Evolutionary conservation across 2,113 vertebrate species (phyloP).

Genomic region (Arenaria interpres): DNA sequence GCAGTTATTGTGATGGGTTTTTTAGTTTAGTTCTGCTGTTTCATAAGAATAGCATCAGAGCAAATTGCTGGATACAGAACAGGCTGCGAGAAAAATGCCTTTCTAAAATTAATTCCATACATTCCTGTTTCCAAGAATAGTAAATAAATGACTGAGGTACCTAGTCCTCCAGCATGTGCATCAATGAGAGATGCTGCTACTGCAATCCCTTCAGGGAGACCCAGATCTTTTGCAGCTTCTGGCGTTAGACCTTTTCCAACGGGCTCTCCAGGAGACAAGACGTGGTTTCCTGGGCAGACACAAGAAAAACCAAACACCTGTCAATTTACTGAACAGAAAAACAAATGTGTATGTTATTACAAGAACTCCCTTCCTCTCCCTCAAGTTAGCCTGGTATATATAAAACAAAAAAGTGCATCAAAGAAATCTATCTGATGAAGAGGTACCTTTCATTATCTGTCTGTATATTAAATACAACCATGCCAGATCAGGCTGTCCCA

Average conservation of each 20-base stretch:
- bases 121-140: background rate
- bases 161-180: slow-evolving; percentile 95
- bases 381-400: background rate
- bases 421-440: slow-evolving; percentile 4
- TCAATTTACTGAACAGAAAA: slow-evolving; percentile 64
- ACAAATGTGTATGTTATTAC: background rate
- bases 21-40: background rate
- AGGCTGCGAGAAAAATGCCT: background rate
- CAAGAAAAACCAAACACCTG: slow-evolving; percentile 63
- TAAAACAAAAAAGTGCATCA: background rate
- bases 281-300: slow-evolving; percentile 82
- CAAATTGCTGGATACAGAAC: background rate
- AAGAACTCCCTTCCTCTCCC: background rate
- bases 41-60: background rate
- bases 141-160: slow-evolving; percentile 68
- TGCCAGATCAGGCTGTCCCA: background rate
- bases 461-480: background rate
- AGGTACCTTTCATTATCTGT: background rate
- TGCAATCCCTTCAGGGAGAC: slow-evolving; percentile 83
- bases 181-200: slow-evolving; percentile 93
- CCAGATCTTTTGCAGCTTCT: slow-evolving; percentile 84
- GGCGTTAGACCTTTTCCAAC: slow-evolving; percentile 84
- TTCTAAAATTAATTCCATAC: background rate
- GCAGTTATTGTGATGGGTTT: background rate
- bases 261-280: slow-evolving; percentile 84